phyloP scores from a whole-genome alignment of 2,113 vertebrate genomes.

The Stigmatopora argus region DNA sequence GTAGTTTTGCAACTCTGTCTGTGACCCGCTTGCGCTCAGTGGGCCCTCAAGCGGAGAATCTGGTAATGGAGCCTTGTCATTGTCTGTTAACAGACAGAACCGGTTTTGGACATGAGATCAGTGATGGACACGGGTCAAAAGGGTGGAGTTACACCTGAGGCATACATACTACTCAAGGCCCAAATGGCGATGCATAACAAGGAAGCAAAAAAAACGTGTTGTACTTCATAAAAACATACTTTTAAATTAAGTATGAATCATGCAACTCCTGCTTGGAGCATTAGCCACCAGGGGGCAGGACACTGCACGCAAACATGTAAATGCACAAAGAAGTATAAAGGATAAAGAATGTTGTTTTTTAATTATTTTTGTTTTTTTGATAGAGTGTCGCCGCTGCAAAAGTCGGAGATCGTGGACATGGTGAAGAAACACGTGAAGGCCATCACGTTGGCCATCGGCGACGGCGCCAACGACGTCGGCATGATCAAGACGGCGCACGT shows the following conservation, averaged over 20 bases:
- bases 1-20: not conserved
- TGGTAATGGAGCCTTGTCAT: conserved; percentile 49
- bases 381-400: conserved; percentile 97
- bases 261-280: too few relatives aligned
- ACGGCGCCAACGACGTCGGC: conserved; percentile 94
- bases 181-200: not conserved
- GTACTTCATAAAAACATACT: too few relatives aligned
- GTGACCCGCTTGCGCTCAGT: not conserved
- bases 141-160: conserved; percentile 56
- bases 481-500: conserved; percentile 99
- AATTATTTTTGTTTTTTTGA: not conserved
- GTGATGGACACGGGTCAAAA: conserved; percentile 56
- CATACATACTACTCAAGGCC: not conserved
- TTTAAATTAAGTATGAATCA: too few relatives aligned
- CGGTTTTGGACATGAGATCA: conserved; percentile 49
- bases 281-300: too few relatives aligned
- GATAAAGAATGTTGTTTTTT: not conserved
- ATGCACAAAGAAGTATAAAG: too few relatives aligned
- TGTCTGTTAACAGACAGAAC: conserved; percentile 53
- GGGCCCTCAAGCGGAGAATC: conserved; percentile 29
- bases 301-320: too few relatives aligned
- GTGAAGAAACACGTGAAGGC: conserved; percentile 97
- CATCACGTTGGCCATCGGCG: conserved; percentile 95
- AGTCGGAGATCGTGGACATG: conserved; percentile 97
- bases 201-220: not conserved